phyloP scores from a whole-genome alignment of 2,113 vertebrate species.

The Ornithorhynchus anatinus region DNA sequence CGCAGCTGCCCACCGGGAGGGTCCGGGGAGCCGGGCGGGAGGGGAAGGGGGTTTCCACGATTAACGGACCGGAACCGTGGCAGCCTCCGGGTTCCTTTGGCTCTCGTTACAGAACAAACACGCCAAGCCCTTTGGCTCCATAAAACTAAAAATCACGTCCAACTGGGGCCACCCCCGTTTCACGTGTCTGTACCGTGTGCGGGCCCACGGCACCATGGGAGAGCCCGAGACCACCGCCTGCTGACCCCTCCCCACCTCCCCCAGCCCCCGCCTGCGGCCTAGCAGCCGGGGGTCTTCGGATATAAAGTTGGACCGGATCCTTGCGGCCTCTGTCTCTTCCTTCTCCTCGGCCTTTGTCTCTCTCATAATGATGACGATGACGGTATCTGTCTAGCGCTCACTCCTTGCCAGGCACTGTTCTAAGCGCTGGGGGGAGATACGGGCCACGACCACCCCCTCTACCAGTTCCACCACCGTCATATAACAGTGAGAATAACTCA shows the following conservation, averaged over 20 bases:
- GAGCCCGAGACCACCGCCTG: not conserved
- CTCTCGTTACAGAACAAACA: constrained; percentile 40
- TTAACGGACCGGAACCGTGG: not conserved
- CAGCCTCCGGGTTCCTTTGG: not conserved
- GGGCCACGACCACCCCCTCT: too few species aligned
- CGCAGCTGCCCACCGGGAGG: not conserved
- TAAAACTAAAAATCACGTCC: constrained; percentile 56
- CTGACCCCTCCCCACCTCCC: not conserved
- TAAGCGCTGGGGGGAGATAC: too few species aligned
- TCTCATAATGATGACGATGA: too few species aligned
- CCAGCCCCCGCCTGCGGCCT: not conserved
- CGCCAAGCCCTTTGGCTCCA: not conserved
- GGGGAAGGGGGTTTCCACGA: too few species aligned
- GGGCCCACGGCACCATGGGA: constrained; percentile 46
- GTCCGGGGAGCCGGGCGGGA: not conserved
- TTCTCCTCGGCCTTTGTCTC: not conserved
- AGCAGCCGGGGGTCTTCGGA: not conserved
- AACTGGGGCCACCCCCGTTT: constrained; percentile 61
- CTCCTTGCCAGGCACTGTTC: too few species aligned
- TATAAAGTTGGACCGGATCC: not conserved
- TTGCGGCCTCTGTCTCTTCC: not conserved
- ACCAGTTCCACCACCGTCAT: too few species aligned
- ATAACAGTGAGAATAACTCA: too few species aligned
- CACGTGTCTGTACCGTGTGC: constrained; percentile 60
- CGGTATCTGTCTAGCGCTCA: too few species aligned